Conservation (phyloP, 2,113 vertebrate genomes). For the sheep (Ovis aries) region DNA sequence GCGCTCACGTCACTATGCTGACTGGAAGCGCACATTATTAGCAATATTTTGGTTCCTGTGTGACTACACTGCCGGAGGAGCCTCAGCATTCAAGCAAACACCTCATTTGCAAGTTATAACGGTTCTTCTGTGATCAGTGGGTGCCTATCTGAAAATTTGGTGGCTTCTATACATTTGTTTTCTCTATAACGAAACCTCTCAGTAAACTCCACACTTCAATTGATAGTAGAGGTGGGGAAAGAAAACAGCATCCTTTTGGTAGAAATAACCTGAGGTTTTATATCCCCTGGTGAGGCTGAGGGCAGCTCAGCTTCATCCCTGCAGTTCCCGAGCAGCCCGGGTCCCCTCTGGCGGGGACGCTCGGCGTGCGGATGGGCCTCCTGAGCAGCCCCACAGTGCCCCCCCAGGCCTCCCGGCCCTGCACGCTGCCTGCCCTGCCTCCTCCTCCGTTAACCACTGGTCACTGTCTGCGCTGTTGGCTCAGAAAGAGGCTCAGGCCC, state of each 20-base stretch:
- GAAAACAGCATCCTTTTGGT: rapidly evolving
- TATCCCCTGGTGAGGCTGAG: rapidly evolving
- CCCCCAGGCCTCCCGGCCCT: background rate
- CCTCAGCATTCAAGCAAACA: background rate
- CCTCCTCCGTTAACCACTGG: background rate
- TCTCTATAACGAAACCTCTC: background rate
- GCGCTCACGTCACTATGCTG: rapidly evolving
- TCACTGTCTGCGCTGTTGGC: rapidly evolving
- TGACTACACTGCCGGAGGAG: background rate
- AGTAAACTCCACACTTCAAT: background rate
- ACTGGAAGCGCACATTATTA: rapidly evolving
- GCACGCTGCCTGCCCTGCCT: rapidly evolving
- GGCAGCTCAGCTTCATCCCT: background rate
- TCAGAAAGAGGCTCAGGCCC: background rate
- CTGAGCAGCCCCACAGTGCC: rapidly evolving
- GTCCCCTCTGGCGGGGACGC: rapidly evolving
- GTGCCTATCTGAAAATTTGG: background rate
- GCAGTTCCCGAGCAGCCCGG: rapidly evolving
- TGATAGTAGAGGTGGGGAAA: background rate
- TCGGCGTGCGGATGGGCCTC: background rate
- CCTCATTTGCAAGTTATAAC: background rate
- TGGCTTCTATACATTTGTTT: background rate
- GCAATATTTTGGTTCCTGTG: rapidly evolving
- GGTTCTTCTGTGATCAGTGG: background rate
- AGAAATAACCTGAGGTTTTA: too few species aligned